These are phyloP conservation scores for Gobio gobio DNA, from an alignment of 2,113 vertebrate genomes.

Conservation along the genomic window DNA sequence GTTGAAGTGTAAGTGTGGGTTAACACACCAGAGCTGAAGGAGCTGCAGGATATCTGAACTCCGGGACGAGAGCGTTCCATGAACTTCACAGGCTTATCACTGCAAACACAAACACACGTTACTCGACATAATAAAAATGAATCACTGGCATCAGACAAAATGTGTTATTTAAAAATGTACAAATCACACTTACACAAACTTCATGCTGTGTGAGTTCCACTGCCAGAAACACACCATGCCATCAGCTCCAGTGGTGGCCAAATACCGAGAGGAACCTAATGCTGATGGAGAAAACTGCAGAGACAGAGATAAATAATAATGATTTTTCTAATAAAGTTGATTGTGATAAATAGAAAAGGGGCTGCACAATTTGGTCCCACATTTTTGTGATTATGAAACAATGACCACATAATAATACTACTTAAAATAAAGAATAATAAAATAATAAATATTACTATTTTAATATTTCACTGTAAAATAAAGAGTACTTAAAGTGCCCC, in stretches of 20 bases:
- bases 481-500: too few relatives aligned
- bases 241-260: conserved; percentile 96
- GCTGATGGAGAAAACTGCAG: conserved; percentile 90
- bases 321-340: too few relatives aligned
- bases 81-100: conserved; percentile 94
- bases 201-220: conserved; percentile 91
- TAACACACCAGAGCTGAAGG: conserved; percentile 91
- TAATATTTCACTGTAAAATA: too few relatives aligned
- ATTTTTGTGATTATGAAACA: background rate
- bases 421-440: too few relatives aligned
- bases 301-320: background rate
- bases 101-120: conserved; percentile 59
- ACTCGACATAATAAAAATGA: background rate
- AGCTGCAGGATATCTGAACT: conserved; percentile 95
- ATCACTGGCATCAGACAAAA: background rate
- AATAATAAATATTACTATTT: too few relatives aligned
- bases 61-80: conserved; percentile 94
- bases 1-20: background rate
- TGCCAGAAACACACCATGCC: conserved; percentile 99
- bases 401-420: background rate
- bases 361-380: background rate
- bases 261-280: conserved; percentile 88
- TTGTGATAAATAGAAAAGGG: background rate
- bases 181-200: conserved; percentile 84
- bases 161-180: background rate